Evolutionary conservation across 2,888 invertebrate species (phyloP).

Genomic region (Macrosiphum euphorbiae): DNA sequence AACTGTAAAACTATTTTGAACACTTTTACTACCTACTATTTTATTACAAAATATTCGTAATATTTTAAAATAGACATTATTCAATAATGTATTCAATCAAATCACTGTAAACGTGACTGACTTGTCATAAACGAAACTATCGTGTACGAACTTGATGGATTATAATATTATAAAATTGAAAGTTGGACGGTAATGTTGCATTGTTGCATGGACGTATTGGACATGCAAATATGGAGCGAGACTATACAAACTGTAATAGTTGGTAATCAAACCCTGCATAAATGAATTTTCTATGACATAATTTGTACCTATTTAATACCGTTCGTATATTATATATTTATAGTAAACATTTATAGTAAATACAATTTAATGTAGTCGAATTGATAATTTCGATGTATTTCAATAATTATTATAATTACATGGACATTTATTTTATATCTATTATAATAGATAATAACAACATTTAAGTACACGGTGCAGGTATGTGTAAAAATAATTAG

Average conservation of each 20-base stretch:
- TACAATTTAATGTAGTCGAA: neutral
- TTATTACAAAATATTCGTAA: neutral
- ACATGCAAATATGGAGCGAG: neutral
- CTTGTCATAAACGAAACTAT: neutral
- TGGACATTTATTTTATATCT: neutral
- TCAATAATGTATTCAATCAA: neutral
- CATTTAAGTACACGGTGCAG: no score
- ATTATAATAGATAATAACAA: neutral
- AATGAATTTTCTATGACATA: neutral
- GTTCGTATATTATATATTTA: neutral
- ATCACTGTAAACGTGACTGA: neutral
- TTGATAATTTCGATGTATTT: neutral
- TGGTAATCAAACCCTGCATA: neutral
- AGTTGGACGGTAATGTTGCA: neutral
- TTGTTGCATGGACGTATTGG: neutral
- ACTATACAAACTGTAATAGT: neutral
- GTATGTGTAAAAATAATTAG: neutral
- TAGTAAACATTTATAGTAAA: neutral
- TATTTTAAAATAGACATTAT: neutral
- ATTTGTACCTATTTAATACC: neutral
- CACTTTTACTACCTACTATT: neutral
- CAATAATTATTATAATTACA: neutral
- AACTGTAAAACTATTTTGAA: no score
- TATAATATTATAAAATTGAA: neutral
- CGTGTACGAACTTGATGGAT: neutral